Conservation (phyloP, 2,888 invertebrate genomes). For the Oxystoma pomonae region DNA sequence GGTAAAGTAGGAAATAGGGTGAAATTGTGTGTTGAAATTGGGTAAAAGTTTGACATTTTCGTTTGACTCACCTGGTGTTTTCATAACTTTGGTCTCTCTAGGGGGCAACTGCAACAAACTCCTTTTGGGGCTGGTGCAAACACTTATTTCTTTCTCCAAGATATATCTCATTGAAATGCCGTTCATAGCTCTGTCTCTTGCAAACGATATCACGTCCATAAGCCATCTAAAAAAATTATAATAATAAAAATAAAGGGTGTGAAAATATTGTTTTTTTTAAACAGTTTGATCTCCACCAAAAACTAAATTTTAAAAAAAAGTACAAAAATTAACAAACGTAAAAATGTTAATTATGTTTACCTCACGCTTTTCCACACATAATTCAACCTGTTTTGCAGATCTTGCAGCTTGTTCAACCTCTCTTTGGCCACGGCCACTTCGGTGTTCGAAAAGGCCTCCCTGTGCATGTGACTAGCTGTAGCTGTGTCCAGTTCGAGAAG, state of each 20-base stretch:
- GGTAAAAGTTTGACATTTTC: no score
- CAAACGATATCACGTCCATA: slow-evolving; percentile 91
- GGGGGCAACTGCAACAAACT: slow-evolving; percentile 65
- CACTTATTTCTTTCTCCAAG: slow-evolving; percentile 45
- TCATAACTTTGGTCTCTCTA: slow-evolving; percentile 69
- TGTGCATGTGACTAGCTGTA: slow-evolving; percentile 85
- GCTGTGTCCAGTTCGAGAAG: slow-evolving; percentile 89
- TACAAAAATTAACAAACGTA: no score
- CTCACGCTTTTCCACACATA: slow-evolving; percentile 82
- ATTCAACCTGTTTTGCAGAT: slow-evolving; percentile 82
- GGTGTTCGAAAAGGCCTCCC: slow-evolving; percentile 90
- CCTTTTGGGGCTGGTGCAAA: slow-evolving; percentile 47
- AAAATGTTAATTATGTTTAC: no score
- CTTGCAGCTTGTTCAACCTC: slow-evolving; percentile 74
- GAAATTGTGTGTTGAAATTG: no score
- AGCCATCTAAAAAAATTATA: slow-evolving; percentile 67
- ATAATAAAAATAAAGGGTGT: no score
- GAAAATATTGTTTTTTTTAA: no score
- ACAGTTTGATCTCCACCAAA: no score
- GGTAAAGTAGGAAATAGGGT: no score
- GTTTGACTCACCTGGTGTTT: slow-evolving; percentile 55
- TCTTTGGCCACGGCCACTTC: slow-evolving; percentile 86
- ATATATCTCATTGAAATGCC: slow-evolving; percentile 47
- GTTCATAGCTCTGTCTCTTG: slow-evolving; percentile 67
- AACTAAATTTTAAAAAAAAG: no score